phyloP scores from a whole-genome alignment of 2,113 vertebrate species.

The Lathamus discolor region DNA sequence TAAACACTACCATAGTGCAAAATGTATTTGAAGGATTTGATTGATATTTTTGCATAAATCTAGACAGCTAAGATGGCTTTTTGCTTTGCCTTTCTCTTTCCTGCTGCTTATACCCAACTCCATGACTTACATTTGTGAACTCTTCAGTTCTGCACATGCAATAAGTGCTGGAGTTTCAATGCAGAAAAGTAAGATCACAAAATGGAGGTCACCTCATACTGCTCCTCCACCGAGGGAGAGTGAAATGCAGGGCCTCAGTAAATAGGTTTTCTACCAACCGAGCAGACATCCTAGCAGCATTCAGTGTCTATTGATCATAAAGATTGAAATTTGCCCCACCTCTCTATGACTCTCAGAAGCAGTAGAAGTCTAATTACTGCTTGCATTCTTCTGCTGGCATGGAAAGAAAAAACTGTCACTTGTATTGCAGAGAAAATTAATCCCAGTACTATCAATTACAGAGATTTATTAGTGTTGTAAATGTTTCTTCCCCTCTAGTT shows the following conservation, averaged over 20 bases:
- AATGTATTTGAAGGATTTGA: background rate
- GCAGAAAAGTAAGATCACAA: background rate
- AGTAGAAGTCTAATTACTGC: constrained; percentile 28
- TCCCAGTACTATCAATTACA: constrained; percentile 49
- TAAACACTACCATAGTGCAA: background rate
- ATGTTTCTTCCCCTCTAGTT: background rate
- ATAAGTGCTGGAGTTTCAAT: background rate
- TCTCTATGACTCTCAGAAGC: background rate
- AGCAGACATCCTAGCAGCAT: background rate
- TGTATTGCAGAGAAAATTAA: constrained; percentile 30
- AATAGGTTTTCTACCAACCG: background rate
- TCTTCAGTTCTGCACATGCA: background rate
- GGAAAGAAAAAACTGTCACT: constrained; percentile 35
- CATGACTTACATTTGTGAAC: background rate
- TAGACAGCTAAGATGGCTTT: background rate
- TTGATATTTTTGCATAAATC: background rate
- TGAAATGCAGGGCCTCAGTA: background rate
- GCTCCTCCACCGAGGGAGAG: background rate
- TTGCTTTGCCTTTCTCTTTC: background rate
- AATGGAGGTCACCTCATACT: background rate
- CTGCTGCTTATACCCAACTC: background rate
- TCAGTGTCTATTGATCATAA: background rate
- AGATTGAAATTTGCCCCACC: constrained; percentile 15
- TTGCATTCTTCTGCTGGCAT: background rate
- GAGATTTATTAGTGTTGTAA: constrained; percentile 43